Base-by-base conservation (phyloP, 2,797 vertebrate genomes). In the Coregonus sp. region DNA sequence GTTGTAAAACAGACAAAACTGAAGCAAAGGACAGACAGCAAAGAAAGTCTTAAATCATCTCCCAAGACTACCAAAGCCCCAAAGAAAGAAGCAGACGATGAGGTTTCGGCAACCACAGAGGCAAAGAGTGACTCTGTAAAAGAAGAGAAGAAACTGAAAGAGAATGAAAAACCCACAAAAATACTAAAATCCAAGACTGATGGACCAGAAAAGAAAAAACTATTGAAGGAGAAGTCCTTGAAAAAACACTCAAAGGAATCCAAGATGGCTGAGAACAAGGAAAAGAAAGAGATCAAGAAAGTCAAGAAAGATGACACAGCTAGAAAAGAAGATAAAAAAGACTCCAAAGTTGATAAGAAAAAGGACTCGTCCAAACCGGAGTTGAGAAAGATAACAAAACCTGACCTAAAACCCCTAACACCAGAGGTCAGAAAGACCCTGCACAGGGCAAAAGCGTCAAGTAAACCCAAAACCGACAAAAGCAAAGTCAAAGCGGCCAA, bases 401-500 rank as follows among this genome's bases (percentile, higher is more conserved):
- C 97, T 79, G 98, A 99, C 87, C 92, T 98, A 54, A 98, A 98
- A 84, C 96, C 98, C 6, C 96, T 99, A 59, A 99, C 98, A 5
- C 97, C 98, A 68, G 98, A 99, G 89, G 98, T 99, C 29, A 95
- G 96, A 72, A 99, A 99, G 93, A 99, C 97, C 0, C 89, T 99
- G 73, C 96, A 97, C 84, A 99, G 97, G 91, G 97, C 96, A 72
- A 99, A 99, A 90, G 93, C 90, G 37, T 96, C 97, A 71, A 93
- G 93, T 31, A 97, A 96, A 92, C 74, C 95, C 74, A 97, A 96
- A 90, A 86, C 90, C n/a, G 95, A 94, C 70, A 99, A 95, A 84
- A 85, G 72, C 70, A 95, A 97, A 91, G 70, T 75, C 67, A 95
- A 93, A 89, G 72, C 74, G 40, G 51, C 86, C 51, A 92, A 91